Evolutionary conservation across 2,888 invertebrate genomes (phyloP), one percentile per base, ranked within the genome.

Genomic region (Caenorhabditis imperialis): DNA sequence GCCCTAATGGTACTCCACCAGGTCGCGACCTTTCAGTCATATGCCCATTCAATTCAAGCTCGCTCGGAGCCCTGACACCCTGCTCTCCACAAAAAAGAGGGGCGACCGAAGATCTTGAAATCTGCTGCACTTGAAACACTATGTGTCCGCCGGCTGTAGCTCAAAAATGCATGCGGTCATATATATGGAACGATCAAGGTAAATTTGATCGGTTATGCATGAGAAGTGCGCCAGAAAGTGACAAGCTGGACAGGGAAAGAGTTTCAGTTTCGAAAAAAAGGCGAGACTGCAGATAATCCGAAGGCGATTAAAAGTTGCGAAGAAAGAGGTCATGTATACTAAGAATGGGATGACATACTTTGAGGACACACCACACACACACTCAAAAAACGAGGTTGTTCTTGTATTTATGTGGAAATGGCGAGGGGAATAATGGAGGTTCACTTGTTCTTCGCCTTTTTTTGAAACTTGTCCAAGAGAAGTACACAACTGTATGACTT

Each of bases 111-210:
- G 45, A 62, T 47, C 62, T 45, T 53, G 54, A 53, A n/a, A n/a
- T n/a, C n/a, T n/a, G n/a, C 53, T 62, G 62, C 62, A 62, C 62
- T 62, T 62, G 61, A 60, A 60, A 60, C 58, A 48, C 44, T 55
- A 30, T 55, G 30, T 57, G 22, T 37, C 25, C 38, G 51, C 23
- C 25, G 38, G 10, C 30, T 38, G 38, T 38, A 20, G 27, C 16
- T 65, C 63, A 55, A 55, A 65, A 65, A 65, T 65, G 63, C 63
- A 65, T 65, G 63, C 63, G 55, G 63, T 65, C 63, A 65, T 65
- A 65, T 65, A 65, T 65, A 65, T 55, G 63, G 55, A 65, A 65
- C 63, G 54, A n/a, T 44, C 14, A 40, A 50, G 63, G 38, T 54
- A 47, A 47, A 47, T 65, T 48, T 42, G 48, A 65, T 65, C 63